These are phyloP conservation scores for Saguinus imperator DNA, from an alignment of 2,113 vertebrate genomes.

Conservation along the genomic window DNA sequence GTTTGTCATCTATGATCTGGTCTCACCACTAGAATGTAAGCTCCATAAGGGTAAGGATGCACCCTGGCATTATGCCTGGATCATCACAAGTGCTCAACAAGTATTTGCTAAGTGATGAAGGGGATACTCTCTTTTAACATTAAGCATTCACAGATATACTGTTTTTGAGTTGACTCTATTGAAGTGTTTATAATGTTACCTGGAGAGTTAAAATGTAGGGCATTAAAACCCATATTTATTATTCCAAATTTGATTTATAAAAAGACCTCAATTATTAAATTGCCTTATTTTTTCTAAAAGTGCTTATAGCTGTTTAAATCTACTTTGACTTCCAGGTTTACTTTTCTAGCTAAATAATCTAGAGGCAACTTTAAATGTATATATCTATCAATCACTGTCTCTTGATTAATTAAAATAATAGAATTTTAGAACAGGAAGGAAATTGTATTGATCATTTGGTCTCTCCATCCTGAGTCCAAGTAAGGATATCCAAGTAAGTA, in stretches of 20 bases:
- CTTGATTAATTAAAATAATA: background rate
- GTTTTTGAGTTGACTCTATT: background rate
- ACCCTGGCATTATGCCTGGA: background rate
- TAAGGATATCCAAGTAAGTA: background rate
- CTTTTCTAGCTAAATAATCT: background rate
- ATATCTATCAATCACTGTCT: background rate
- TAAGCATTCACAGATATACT: background rate
- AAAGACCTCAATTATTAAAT: background rate
- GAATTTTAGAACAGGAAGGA: background rate
- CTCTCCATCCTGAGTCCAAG: background rate
- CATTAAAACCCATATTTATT: background rate
- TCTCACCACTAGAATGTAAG: background rate
- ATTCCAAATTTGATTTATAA: background rate
- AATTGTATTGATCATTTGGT: background rate
- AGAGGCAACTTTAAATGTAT: background rate
- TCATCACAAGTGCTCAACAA: background rate
- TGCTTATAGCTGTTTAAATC: background rate
- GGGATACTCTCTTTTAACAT: background rate
- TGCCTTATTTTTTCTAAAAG: background rate
- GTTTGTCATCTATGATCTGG: background rate
- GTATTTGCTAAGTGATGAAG: constrained; percentile 37
- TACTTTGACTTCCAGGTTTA: background rate
- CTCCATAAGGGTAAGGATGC: background rate
- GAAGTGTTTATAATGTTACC: background rate
- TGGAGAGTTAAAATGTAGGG: background rate